phyloP scores from a whole-genome alignment of 2,113 vertebrate genomes.

The Anarrhichthys ocellatus region DNA sequence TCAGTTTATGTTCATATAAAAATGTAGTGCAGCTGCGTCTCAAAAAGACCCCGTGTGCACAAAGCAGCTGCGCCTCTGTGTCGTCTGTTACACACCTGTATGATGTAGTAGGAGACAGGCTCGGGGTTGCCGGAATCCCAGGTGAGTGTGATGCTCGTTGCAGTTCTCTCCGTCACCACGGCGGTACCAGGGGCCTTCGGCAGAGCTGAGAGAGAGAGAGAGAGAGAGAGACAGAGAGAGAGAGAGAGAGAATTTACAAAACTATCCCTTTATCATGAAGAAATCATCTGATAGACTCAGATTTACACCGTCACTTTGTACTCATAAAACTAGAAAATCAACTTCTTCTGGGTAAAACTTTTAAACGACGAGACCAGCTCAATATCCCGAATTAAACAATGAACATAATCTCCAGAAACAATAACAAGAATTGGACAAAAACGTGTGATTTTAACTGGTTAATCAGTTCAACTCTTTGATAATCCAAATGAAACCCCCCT shows the following conservation, averaged over 20 bases:
- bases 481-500: slow-evolving; percentile 4
- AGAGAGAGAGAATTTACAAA: neutral
- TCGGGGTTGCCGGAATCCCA: slow-evolving; percentile 99
- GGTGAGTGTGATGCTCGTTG: slow-evolving; percentile 97
- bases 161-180: slow-evolving; percentile 95
- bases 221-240: slow-evolving; percentile 18
- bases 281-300: neutral
- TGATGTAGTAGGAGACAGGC: slow-evolving; percentile 97
- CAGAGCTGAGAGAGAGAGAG: slow-evolving; percentile 84
- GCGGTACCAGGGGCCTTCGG: slow-evolving; percentile 94
- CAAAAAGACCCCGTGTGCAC: neutral
- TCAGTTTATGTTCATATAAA: neutral
- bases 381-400: neutral
- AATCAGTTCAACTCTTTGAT: neutral
- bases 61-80: neutral
- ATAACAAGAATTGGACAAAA: slow-evolving; percentile 10
- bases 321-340: neutral
- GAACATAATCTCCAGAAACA: neutral
- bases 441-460: neutral
- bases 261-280: neutral
- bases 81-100: slow-evolving; percentile 70
- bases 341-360: neutral
- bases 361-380: neutral
- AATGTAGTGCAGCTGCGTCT: slow-evolving; percentile 5
- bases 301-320: neutral